These are phyloP conservation scores for Sialia sialis DNA, from an alignment of 2,113 vertebrate species.

Conservation along the genomic window DNA sequence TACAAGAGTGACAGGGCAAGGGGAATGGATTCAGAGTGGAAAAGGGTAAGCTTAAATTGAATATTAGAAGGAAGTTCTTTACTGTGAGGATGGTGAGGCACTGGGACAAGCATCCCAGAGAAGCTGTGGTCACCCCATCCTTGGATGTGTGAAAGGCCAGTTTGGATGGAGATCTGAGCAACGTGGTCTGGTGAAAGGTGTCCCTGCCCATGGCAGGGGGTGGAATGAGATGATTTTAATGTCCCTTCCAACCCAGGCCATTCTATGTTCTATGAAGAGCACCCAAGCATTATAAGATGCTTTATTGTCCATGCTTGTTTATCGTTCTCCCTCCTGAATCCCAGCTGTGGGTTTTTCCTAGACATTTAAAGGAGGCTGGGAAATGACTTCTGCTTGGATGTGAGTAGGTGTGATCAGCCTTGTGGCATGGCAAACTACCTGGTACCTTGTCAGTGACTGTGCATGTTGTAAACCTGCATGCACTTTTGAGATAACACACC, in stretches of 20 bases:
- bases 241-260: neutral
- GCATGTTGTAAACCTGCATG: neutral
- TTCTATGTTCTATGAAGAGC: neutral
- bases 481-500: rapidly evolving
- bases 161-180: neutral
- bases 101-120: neutral
- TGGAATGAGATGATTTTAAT: neutral
- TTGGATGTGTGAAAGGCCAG: neutral
- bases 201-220: neutral
- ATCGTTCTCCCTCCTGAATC: neutral
- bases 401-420: neutral
- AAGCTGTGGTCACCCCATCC: neutral
- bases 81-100: neutral
- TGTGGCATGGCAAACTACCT: neutral
- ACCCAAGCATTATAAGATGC: neutral
- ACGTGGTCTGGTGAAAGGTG: neutral
- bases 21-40: neutral
- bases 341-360: neutral
- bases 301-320: neutral
- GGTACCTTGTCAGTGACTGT: neutral
- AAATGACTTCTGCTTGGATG: neutral
- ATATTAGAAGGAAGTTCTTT: neutral
- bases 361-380: neutral
- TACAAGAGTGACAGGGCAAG: neutral
- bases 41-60: neutral